phyloP scores from a whole-genome alignment of 2,888 invertebrate species.

The Zaprionus lineosus region DNA sequence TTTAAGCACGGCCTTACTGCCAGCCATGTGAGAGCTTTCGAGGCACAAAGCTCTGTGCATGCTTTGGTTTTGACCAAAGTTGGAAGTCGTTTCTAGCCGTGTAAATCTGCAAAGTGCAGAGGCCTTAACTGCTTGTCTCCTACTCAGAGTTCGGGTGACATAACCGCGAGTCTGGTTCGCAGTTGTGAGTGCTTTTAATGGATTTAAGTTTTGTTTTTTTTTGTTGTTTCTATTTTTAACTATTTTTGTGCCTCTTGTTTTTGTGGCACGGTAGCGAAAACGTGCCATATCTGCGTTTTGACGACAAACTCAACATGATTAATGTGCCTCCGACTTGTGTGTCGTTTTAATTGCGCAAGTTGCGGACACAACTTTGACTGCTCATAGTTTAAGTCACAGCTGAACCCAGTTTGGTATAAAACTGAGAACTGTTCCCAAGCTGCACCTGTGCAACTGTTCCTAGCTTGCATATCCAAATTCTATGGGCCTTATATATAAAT shows the following conservation, averaged over 20 bases:
- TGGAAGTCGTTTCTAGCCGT: slow-evolving; percentile 26
- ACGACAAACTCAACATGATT: slow-evolving; percentile 61
- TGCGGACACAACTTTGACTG: slow-evolving; percentile 28
- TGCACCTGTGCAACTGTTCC: no score
- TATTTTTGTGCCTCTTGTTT: slow-evolving; percentile 6
- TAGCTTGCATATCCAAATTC: no score
- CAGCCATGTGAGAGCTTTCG: no score
- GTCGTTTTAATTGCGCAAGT: slow-evolving; percentile 57
- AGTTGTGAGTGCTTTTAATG: neutral
- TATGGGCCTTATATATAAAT: no score
- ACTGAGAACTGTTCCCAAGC: no score
- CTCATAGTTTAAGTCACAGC: slow-evolving; percentile 10
- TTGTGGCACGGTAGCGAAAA: slow-evolving; percentile 47
- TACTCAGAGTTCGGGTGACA: slow-evolving; percentile 43
- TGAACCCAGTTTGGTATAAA: no score
- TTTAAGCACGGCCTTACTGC: no score
- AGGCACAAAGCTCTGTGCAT: no score
- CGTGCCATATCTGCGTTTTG: slow-evolving; percentile 54
- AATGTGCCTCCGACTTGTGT: slow-evolving; percentile 44
- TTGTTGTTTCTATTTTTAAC: slow-evolving; percentile 4
- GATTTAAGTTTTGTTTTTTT: no score
- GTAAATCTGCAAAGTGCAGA: slow-evolving; percentile 46
- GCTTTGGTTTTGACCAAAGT: slow-evolving; percentile 4
- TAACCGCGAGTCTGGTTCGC: slow-evolving; percentile 35
- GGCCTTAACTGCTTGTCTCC: slow-evolving; percentile 20